Evolutionary conservation across 2,888 invertebrate genomes (phyloP), one percentile per base, ranked within the genome.

Genomic region (Drosophila cyrtoloma): DNA sequence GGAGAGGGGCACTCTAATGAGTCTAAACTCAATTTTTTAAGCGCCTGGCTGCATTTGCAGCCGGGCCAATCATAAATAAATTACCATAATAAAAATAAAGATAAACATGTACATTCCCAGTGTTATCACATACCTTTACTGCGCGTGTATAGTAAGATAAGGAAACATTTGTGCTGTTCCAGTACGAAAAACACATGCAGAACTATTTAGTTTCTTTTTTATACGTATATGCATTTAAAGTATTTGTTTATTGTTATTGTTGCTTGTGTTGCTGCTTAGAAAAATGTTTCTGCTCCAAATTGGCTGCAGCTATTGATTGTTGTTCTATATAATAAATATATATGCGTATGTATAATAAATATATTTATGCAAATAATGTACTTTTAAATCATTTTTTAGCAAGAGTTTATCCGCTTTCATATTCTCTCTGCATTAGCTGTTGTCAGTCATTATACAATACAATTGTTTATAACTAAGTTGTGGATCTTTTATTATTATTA

Each of bases 1-100:
- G 95, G 95, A 95, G 95, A 94, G 95, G 95, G 94, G 94, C 95
- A 95, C 94, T 94, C 94, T 94, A 95, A 58, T 44, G 44, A 58
- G 58, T 58, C 58, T 58, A 44, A 33, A 58, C 16, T 32, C 1
- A 58, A 58, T 33, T 58, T 58, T 58, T 14, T 73, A 77, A 65
- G 60, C 64, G 64, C 51, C 71, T 51, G 56, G 62, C 59, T 30
- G 60, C 52, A n/a, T 10, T 4, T 3, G 50, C 47, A 10, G 47
- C 47, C 19, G 64, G 81, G 62, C 59, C 63, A 61, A 61, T 77
- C 10, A 6, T 10, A 0, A 71, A 77, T 77, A 1, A 44, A 69
- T 61, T 4, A 30, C 16, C 5, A 14, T 1, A n/a, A n/a, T 5
- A 2, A 9, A 10, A 0, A 10, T 19, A 1, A 0, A 10, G 12